Base-by-base conservation (phyloP, 1,140 invertebrate species). In the Episyrphus balteatus region DNA sequence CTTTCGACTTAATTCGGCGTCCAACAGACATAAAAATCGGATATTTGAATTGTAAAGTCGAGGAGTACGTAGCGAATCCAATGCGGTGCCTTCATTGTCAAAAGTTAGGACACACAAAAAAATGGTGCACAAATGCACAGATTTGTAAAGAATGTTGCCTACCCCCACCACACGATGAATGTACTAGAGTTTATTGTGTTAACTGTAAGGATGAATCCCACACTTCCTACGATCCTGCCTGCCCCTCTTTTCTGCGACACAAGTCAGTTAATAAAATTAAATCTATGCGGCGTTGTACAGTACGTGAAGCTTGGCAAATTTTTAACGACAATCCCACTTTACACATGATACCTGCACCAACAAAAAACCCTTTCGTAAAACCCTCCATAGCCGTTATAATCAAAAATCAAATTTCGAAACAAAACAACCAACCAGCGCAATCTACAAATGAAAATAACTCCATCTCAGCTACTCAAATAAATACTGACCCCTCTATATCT, bases 131-230 rank as follows among this genome's bases (percentile, higher is more conserved):
- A 34, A 15, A 14, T 21, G 19, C 17, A 8, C n/a, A 46, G 17
- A 3, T 46, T 12, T 46, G 44, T 32, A 46, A 46, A 37, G 33
- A 46, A 46, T 46, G 44, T 26, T 33, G n/a, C 11, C 11, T n/a
- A 18, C 33, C 14, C 18, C 17, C 34, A 18, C 33, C 44, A 36
- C 44, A 46, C 19, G 26, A 36, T 13, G 37, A 15, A 10, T 46
- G 44, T 30, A 11, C 13, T 6, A 6, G 33, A 8, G 18, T 18
- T 37, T 37, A 37, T 34, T 46, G 44, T 11, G n/a, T 46, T 21
- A 46, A 46, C 17, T 38, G 44, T 26, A 36, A 36, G 12, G n/a
- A 18, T 12, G 36, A 46, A 1, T 13, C 8, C 11, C 44, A 46
- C 17, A 18, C 32, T 2, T 46, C 44, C 6, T 11, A 46, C 18